Evolutionary conservation across 2,888 invertebrate species (phyloP), one percentile per base, ranked within the genome.

Genomic region (Euphydryas editha): DNA sequence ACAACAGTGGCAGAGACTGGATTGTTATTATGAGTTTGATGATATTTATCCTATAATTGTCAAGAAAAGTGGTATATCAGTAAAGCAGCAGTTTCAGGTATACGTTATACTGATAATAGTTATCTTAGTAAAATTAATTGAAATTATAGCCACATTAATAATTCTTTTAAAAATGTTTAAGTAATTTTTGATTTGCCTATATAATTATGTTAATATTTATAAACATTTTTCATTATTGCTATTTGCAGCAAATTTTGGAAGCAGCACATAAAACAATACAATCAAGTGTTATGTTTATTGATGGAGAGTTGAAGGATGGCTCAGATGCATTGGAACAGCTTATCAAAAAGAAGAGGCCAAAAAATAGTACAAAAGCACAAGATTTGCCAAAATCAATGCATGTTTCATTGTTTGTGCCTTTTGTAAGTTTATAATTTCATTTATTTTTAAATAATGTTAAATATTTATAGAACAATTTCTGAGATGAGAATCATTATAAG

Each of bases 21-120:
- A 97, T 78, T 95, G 96, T 72, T 94, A 94, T 75, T 95, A 96
- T 79, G 95, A 96, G 75, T 92, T 98, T 80, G 96, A 97, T 85
- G 95, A 96, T 76, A 86, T 95, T 15, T 95, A 96, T 81, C 95
- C 96, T 60, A 94, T 97, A 21, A 87, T 94, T 70, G 93, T 94
- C 44, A 91, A 94, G 76, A 93, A 94, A 70, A 91, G 89, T 85
- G 93, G 94, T 54, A 94, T 94, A 74, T 94, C 95, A 61, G 93
- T 96, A 6, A 95, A 95, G 77, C 94, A 94, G 78, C 95, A 96
- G 78, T 93, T 96, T 79, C 94, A 95, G 90, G 95, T 95, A 87
- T 75, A 46, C 1, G 18, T n/a, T 8, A 18, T 47, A 17, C n/a
- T 47, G 7, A 4, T 24, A 2, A 24, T 4, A 24, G 6, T 24